Percentiles rank a stretch among this genome's conserved stretches.
phyloP scores from a whole-genome alignment of 2,888 invertebrate species.

The Acanthosepion lycidas region DNA sequence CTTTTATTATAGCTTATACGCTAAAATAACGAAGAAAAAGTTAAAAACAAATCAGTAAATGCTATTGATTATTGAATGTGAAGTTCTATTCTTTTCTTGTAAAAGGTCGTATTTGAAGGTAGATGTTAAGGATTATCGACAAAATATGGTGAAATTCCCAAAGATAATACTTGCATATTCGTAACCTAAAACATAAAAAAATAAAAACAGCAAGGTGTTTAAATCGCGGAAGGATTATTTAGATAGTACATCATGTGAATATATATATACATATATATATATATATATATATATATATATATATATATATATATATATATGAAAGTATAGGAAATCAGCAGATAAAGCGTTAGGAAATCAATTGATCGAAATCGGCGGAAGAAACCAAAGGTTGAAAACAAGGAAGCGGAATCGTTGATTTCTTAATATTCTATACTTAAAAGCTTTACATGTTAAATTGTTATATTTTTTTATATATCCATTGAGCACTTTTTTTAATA shows the following conservation, averaged over 20 bases:
- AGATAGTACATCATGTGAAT: not conserved
- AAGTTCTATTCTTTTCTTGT: not conserved
- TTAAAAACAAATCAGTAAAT: not conserved
- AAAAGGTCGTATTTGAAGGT: not conserved
- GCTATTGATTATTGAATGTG: not conserved
- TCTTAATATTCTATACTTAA: too few relatives aligned
- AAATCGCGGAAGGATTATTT: not conserved
- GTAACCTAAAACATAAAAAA: not conserved
- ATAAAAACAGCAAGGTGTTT: not conserved
- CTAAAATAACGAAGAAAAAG: too few relatives aligned
- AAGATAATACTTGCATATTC: not conserved
- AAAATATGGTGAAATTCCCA: not conserved
- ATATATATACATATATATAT: not conserved
- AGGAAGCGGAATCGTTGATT: too few relatives aligned
- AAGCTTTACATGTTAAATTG: too few relatives aligned
- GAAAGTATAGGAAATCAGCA: too few relatives aligned
- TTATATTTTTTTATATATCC: too few relatives aligned
- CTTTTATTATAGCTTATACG: too few relatives aligned
- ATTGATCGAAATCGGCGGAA: too few relatives aligned
- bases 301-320: not conserved
- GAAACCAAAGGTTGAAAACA: too few relatives aligned
- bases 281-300: not conserved
- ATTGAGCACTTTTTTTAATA: too few relatives aligned
- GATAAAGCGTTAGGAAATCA: too few relatives aligned
- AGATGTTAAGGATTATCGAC: not conserved